Evolutionary conservation across 2,888 invertebrate species (phyloP), one percentile per base, ranked within the genome.

Genomic region (Rotaria sp.): DNA sequence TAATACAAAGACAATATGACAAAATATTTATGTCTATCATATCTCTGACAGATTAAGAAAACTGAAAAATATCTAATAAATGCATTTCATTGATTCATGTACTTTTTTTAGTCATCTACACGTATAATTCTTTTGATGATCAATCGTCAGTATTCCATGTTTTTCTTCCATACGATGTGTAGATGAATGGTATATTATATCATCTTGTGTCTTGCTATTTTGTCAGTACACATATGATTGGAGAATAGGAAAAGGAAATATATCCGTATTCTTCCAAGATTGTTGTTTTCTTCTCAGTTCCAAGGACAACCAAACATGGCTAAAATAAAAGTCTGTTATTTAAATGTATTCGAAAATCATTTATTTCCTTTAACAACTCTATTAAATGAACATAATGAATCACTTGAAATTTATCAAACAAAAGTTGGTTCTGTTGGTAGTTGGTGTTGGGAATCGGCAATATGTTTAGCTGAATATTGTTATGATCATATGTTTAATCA

Each of bases 321-420:
- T 5, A 67, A 67, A 67, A 15, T 80, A 45, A 80, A 80, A 80
- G 7, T 80, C 26, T 80, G 75, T 10, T 80, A 80, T 80, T 11
- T 80, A 13, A 80, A 80, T 80, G 75, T 80, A 80, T 80, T 80
- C 45, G 75, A 80, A 80, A 30, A 7, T 80, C 75, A 80, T 80
- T 13, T 80, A 21, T 45, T 45, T 80, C 38, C 41, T 21, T 45
- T 80, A 26, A 80, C 75, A 24, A 80, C 75, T 45, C 24, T 80
- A n/a, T 30, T 80, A 8, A 80, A 80, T 80, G 75, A 80, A 45
- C 10, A 80, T 24, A 7, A 45, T 80, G 41, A 80, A 80, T 45
- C 75, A 45, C 38, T 80, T 4, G 75, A 80, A 45, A 26, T 80
- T 26, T 80, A 21, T 45, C 75, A 80, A 26, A 80, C 75, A 45